Evolutionary conservation across 2,888 invertebrate genomes (phyloP).

Genomic region (Euplexia lucipara): DNA sequence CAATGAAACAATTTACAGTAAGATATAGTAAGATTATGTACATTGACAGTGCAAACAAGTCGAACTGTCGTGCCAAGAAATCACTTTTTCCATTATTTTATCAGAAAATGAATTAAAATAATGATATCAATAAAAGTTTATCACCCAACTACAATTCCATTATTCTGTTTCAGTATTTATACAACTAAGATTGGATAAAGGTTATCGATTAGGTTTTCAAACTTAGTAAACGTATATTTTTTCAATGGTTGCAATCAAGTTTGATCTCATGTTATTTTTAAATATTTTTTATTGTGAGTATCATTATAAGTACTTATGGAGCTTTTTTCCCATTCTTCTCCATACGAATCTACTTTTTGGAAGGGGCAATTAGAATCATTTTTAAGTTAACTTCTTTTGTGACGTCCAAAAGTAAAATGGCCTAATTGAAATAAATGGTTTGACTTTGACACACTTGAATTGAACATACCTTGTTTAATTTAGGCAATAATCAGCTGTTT

Average conservation of each 20-base stretch:
- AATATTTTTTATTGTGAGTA: slow-evolving; percentile 48
- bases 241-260: slow-evolving; percentile 29
- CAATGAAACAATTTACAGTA: too few relatives aligned
- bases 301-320: not conserved
- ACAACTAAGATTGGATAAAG: not conserved
- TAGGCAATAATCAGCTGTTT: too few relatives aligned
- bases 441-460: too few relatives aligned
- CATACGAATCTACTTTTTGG: too few relatives aligned
- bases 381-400: too few relatives aligned
- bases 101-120: slow-evolving; percentile 23
- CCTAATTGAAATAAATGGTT: too few relatives aligned
- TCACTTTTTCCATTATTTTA: slow-evolving; percentile 1
- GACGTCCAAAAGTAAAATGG: too few relatives aligned
- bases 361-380: too few relatives aligned
- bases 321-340: too few relatives aligned
- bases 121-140: slow-evolving; percentile 36
- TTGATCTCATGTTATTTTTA: slow-evolving; percentile 36
- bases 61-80: not conserved
- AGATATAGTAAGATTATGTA: too few relatives aligned
- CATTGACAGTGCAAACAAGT: too few relatives aligned
- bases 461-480: too few relatives aligned
- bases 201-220: not conserved
- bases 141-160: slow-evolving; percentile 25
- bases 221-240: slow-evolving; percentile 2
- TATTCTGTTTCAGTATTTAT: slow-evolving; percentile 21